Base-by-base conservation (phyloP, 37 sponge, comb jelly and placozoan species). In the Corticium candelabrum region DNA sequence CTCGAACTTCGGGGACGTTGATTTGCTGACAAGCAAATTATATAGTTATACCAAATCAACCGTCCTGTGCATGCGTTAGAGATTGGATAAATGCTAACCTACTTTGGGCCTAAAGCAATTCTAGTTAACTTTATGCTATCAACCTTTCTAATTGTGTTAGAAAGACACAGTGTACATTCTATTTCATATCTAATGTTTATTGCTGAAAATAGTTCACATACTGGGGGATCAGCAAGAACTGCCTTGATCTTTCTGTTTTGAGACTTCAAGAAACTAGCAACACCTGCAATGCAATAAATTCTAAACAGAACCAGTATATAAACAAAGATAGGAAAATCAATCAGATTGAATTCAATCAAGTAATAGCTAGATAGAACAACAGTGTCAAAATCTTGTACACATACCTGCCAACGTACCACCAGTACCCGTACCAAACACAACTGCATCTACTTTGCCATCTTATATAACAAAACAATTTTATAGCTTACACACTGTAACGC, bases 331-430 rank as follows among this genome's bases (percentile, higher is more conserved):
- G 56, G 5, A 11, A 43, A 43, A 43, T 11, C 11, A 43, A 43
- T 43, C 5, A 11, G 11, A 43, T 43, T 21, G 56, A 43, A 43
- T 11, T 21, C 5, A 43, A 5, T 11, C 56, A 43, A 11, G 56
- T 21, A 43, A 5, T 21, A 11, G 11, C 56, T 5, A 21, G 56
- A 21, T 43, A 21, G 56, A 43, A 43, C 56, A 11, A 21, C 11
- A 43, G 56, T 43, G 32, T 11, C 7, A 5, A 4, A 4, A 35
- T 34, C 3, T 3, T 5, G 37, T 5, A 5, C 76, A 29, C 43
- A 0, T 77, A 87, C 91, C 93, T 39, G 93, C 87, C 57, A 92
- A 41, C 38, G 93, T 92, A 3, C 93, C 93, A 34, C 93, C 93
- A 35, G 93, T 89, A 0, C 93, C 93, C 67, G 93, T 92, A 7